phyloP scores from a whole-genome alignment of 2,888 invertebrate genomes.

The Epinotia brunnichana region DNA sequence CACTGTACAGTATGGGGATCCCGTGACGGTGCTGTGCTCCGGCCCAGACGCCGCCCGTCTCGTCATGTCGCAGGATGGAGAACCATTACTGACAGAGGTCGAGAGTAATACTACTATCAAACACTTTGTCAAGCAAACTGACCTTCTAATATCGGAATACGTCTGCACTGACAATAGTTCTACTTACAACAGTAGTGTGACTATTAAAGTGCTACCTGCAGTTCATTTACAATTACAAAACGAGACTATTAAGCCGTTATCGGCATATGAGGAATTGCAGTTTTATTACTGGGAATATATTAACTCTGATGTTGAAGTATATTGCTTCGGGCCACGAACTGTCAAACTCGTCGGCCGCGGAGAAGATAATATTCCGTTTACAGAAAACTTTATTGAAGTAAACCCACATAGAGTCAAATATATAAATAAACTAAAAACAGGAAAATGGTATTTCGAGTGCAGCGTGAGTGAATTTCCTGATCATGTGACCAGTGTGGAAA shows the following conservation, averaged over 20 bases:
- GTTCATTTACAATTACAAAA: neutral
- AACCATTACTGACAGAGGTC: neutral
- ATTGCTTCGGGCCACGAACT: slow-evolving; percentile 4
- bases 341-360: neutral
- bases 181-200: neutral
- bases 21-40: neutral
- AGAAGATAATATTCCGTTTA: neutral
- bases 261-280: neutral
- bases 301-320: neutral
- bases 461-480: neutral
- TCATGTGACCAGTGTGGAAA: neutral
- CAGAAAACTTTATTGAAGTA: neutral
- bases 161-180: neutral
- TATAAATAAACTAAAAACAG: neutral
- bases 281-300: neutral
- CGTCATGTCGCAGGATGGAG: neutral
- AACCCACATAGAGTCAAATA: neutral
- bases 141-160: neutral
- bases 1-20: neutral
- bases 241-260: neutral
- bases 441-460: neutral
- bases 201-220: neutral
- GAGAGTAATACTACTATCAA: neutral
- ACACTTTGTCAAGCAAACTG: too few relatives aligned
- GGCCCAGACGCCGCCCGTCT: slow-evolving; percentile 5